Conservation (phyloP, 2,888 invertebrate genomes). For the Cheilosia grossa region DNA sequence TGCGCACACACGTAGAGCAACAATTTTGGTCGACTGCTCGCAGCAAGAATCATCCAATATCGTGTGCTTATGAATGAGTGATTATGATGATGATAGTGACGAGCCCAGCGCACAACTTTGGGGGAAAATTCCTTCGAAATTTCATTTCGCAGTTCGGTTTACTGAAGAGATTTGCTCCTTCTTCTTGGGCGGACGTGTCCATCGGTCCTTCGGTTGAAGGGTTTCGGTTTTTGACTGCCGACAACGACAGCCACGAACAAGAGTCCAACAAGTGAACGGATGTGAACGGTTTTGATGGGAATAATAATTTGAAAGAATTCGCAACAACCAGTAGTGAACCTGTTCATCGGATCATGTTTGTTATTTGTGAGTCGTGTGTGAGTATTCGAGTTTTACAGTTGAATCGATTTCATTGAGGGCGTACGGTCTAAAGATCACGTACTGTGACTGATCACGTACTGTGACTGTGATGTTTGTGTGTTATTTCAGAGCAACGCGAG, state of each 20-base stretch:
- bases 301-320: constrained; percentile 62
- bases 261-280: constrained; percentile 48
- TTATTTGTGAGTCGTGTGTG: constrained; percentile 44
- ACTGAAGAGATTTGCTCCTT: constrained; percentile 28
- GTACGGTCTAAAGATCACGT: constrained; percentile 53
- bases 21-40: neutral
- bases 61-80: constrained; percentile 36
- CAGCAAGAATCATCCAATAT: neutral
- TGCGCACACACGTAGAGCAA: neutral
- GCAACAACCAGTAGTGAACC: constrained; percentile 45
- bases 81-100: constrained; percentile 44
- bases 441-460: neutral
- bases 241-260: constrained; percentile 1
- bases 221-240: neutral
- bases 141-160: constrained; percentile 40
- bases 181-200: constrained; percentile 10
- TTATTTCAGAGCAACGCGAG: neutral
- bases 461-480: neutral
- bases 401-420: constrained; percentile 54
- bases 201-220: constrained; percentile 23
- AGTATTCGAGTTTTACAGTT: constrained; percentile 50
- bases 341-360: constrained; percentile 61
- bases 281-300: constrained; percentile 53
- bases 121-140: constrained; percentile 43
- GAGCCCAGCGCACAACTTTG: constrained; percentile 37